Evolutionary conservation across 2,888 invertebrate species (phyloP).

Genomic region (Parthenolecanium corni): DNA sequence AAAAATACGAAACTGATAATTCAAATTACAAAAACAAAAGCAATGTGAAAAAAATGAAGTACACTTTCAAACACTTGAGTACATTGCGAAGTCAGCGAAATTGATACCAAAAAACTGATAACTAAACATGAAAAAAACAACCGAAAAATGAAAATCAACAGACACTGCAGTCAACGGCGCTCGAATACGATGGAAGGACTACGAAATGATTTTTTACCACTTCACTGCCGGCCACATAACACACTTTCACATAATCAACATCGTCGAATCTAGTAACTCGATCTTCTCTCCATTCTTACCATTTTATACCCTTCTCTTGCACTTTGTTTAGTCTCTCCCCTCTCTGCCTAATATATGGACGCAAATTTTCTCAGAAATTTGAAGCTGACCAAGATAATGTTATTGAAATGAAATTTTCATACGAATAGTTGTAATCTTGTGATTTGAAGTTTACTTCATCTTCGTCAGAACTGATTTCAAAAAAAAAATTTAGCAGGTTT

Average conservation of each 20-base stretch:
- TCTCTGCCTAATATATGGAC: slow-evolving; percentile 4
- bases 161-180: slow-evolving; percentile 3
- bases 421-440: too few relatives aligned
- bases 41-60: too few relatives aligned
- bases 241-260: slow-evolving; percentile 28
- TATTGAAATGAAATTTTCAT: too few relatives aligned
- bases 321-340: background rate
- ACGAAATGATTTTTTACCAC: slow-evolving; percentile 21
- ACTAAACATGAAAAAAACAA: background rate
- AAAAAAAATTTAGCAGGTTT: too few relatives aligned
- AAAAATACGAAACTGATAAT: too few relatives aligned
- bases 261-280: slow-evolving; percentile 23
- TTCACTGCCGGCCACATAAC: slow-evolving; percentile 20
- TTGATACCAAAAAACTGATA: background rate
- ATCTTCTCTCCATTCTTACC: slow-evolving; percentile 17
- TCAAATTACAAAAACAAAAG: too few relatives aligned
- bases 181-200: slow-evolving; percentile 5
- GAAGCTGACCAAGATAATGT: too few relatives aligned
- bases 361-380: slow-evolving; percentile 10
- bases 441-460: too few relatives aligned
- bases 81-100: background rate
- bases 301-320: slow-evolving; percentile 14
- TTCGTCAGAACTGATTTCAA: too few relatives aligned
- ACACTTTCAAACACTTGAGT: too few relatives aligned
- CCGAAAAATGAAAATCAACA: background rate